Percentiles rank a stretch among this genome's conserved stretches.
phyloP scores from a whole-genome alignment of 2,113 vertebrate species.

The Ptilorrhoa leucosticta region DNA sequence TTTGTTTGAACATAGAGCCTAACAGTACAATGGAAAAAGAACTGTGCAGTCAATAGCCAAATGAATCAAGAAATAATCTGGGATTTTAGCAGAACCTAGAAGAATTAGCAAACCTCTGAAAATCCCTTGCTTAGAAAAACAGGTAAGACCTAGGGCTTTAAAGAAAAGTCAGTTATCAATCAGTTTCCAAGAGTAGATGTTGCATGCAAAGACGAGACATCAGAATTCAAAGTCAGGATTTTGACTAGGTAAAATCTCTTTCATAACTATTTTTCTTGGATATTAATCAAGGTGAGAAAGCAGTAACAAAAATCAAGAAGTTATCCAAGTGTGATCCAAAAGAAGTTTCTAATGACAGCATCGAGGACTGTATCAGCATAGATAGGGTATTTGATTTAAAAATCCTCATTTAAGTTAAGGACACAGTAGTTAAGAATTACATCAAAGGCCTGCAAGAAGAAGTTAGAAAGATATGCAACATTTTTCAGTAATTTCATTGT shows the following conservation, averaged over 20 bases:
- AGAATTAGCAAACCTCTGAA: not conserved
- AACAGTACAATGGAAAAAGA: not conserved
- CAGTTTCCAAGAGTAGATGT: not conserved
- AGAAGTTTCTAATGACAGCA: not conserved
- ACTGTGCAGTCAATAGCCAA: not conserved
- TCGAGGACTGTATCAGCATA: not conserved
- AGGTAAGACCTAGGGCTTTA: not conserved
- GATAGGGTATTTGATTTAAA: not conserved
- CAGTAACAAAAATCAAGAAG: not conserved
- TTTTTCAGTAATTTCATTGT: not conserved
- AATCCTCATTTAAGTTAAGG: not conserved
- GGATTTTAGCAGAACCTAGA: not conserved
- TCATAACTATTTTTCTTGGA: not conserved
- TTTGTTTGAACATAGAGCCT: not conserved
- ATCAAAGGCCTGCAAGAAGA: not conserved
- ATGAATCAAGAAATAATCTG: not conserved
- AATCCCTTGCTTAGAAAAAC: not conserved
- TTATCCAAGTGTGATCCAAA: not conserved
- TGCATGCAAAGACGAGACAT: not conserved
- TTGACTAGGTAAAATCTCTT: not conserved
- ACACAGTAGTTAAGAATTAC: not conserved
- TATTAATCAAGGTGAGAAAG: not conserved
- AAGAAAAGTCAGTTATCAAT: not conserved
- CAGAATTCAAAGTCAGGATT: not conserved
- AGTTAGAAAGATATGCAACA: not conserved